These are phyloP conservation scores for Agapornis roseicollis DNA, from an alignment of 2,113 vertebrate species.

Conservation along the genomic window DNA sequence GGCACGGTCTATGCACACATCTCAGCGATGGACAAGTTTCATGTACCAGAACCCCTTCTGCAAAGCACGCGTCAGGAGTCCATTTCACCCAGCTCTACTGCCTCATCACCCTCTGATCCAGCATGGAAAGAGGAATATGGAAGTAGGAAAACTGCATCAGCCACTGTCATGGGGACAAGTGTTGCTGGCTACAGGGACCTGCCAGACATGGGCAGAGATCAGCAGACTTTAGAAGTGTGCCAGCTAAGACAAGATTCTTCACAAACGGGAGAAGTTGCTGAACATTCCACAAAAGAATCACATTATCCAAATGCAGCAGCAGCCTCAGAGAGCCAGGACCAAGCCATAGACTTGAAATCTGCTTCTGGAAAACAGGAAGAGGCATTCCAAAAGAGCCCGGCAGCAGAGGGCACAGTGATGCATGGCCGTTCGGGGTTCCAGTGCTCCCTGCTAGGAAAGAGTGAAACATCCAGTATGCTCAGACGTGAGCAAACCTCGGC, in stretches of 20 bases:
- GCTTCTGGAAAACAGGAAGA: background rate
- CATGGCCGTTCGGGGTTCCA: constrained; percentile 80
- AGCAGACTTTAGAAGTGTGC: background rate
- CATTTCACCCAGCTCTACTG: background rate
- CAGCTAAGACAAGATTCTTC: background rate
- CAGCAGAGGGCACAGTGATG: constrained; percentile 38
- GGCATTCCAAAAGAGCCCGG: background rate
- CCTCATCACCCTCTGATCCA: background rate
- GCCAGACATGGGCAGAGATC: background rate
- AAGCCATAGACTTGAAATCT: background rate
- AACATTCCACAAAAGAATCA: background rate
- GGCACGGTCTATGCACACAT: background rate
- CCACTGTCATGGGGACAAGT: background rate
- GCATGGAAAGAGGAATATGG: background rate
- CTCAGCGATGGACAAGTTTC: background rate
- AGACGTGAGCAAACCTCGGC: constrained; percentile 61
- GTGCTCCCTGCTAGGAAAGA: constrained; percentile 66
- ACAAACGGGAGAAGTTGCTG: background rate
- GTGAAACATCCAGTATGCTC: constrained; percentile 41
- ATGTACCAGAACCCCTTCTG: background rate
- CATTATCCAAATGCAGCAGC: background rate
- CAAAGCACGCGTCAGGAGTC: background rate
- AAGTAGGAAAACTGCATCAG: background rate
- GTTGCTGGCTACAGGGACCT: background rate
- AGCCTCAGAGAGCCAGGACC: background rate